Evolutionary conservation across 2,888 invertebrate species (phyloP).

Genomic region (Sesia apiformis): DNA sequence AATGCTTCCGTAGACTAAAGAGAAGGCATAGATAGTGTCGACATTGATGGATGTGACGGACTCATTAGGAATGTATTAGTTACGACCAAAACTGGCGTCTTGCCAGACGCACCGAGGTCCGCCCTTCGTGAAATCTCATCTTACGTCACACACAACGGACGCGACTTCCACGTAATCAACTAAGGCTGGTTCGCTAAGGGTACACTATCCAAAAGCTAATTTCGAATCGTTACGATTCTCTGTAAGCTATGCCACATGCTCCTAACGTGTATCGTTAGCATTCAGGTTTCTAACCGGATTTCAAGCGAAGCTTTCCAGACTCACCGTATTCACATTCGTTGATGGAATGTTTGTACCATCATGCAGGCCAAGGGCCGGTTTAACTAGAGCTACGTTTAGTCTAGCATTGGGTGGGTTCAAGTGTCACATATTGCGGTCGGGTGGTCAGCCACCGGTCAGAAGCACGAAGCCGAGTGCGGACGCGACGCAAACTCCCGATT

Average conservation of each 20-base stretch:
- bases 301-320: conserved; percentile 47
- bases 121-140: not conserved
- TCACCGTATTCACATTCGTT: conserved; percentile 66
- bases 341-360: conserved; percentile 65
- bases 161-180: not conserved
- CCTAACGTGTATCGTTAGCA: not conserved
- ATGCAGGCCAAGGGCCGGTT: conserved; percentile 56
- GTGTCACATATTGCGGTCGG: conserved; percentile 50
- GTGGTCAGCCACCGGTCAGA: conserved; percentile 54
- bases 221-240: conserved; percentile 9
- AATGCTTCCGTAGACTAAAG: conserved; percentile 14
- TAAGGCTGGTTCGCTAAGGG: not conserved
- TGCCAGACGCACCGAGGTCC: conserved; percentile 18
- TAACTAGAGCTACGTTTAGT: conserved; percentile 60
- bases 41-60: conserved; percentile 37
- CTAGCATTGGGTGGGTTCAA: conserved; percentile 50
- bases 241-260: not conserved
- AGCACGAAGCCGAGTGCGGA: conserved; percentile 68
- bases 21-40: conserved; percentile 17
- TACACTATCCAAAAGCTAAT: conserved; percentile 33
- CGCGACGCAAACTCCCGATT: conserved; percentile 52
- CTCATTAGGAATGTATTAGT: conserved; percentile 22
- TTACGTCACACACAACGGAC: not conserved
- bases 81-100: conserved; percentile 18
- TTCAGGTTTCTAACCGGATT: not conserved